Base-by-base conservation (phyloP, 2,888 invertebrate genomes). In the Dasypolia templi region DNA sequence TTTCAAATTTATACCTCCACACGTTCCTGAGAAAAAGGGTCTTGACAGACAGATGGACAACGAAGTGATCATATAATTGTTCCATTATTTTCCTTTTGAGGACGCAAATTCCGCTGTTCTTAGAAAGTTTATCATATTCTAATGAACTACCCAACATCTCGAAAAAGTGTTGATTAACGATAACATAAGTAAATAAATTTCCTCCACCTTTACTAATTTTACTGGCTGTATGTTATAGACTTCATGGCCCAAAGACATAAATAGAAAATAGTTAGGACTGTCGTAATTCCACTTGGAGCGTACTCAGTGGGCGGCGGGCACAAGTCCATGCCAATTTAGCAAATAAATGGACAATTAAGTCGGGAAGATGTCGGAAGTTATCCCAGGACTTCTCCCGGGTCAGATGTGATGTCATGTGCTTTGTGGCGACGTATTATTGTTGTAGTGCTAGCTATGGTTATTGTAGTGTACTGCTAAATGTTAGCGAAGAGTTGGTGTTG, bases 261-360 rank as follows among this genome's bases (percentile, higher is more conserved):
- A 86, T 89, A 86, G 84, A 89, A 88, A 88, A 86, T 86, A 87
- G 90, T 91, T 89, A 86, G 85, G 78, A 83, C 78, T 62, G 80
- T 64, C 82, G 83, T 88, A 85, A 85, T 82, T 88, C 85, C 75
- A 79, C 81, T 85, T 82, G 81, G 84, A 77, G 73, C 70, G 58
- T 76, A 70, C 72, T 82, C 83, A 64, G 78, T 70, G 77, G 77
- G 77, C 77, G 75, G 84, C 72, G 79, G 75, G 89, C 83, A 82
- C 82, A 90, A 91, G 87, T 91, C 89, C 81, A 76, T 83, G 86
- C 90, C 90, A 90, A 91, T 91, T 91, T 88, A 87, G 83, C 91
- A 91, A 92, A 92, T 92, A 92, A 92, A 90, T 91, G 91, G 91
- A 89, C 91, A 90, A 90, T 92, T 92, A 89, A 90, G 88, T 88